A percentile compares a stretch with the other conserved stretches of the same genome.
These are phyloP conservation scores for Triplophysa bombifrons DNA, from an alignment of 2,797 vertebrate species.

Conservation along the genomic window DNA sequence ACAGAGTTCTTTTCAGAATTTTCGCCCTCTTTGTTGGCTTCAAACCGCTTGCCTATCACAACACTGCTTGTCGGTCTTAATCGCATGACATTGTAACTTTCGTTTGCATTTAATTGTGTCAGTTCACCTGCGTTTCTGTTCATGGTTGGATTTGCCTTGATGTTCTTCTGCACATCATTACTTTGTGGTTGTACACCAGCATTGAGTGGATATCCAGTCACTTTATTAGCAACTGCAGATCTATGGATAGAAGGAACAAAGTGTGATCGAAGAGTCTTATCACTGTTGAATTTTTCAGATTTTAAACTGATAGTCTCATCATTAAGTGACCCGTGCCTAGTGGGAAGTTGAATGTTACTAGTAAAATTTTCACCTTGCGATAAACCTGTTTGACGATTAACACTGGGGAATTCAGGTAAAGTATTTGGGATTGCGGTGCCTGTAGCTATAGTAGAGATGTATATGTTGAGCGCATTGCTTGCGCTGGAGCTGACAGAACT, in stretches of 20 bases:
- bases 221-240: neutral
- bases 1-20: slow-evolving; percentile 4
- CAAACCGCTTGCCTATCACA: slow-evolving; percentile 14
- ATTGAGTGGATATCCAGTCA: slow-evolving; percentile 3
- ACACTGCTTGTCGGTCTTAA: slow-evolving; percentile 15
- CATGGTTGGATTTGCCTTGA: neutral
- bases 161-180: neutral
- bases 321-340: too few species aligned
- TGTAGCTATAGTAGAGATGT: neutral
- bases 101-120: neutral
- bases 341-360: neutral
- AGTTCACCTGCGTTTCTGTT: neutral
- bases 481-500: neutral
- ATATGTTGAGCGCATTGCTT: neutral
- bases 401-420: neutral
- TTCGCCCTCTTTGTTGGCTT: neutral
- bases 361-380: neutral
- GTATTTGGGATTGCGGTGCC: neutral
- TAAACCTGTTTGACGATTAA: neutral
- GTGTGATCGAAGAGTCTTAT: neutral
- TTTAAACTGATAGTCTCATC: neutral
- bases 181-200: neutral
- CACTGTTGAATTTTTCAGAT: neutral
- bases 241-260: neutral
- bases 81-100: neutral